phyloP scores from a whole-genome alignment of 2,113 vertebrate species.

The Rhineura floridana region DNA sequence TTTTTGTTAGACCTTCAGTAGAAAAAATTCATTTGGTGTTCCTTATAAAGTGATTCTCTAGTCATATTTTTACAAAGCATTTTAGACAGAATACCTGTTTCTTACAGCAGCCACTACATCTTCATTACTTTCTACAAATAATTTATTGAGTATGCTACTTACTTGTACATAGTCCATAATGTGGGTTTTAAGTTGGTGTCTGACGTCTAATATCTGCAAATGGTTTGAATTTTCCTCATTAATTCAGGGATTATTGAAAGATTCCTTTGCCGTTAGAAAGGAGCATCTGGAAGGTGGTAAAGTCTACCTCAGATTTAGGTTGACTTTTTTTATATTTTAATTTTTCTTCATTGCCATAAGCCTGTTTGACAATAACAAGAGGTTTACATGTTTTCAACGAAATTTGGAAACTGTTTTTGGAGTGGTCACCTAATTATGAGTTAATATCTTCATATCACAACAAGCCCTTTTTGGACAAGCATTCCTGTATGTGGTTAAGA shows the following conservation, averaged over 20 bases:
- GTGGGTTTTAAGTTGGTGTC: background rate
- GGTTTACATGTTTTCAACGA: conserved; percentile 17
- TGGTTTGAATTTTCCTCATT: conserved; percentile 19
- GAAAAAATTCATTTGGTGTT: conserved; percentile 17
- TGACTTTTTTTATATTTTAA: conserved; percentile 59
- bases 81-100: background rate
- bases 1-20: background rate
- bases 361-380: conserved; percentile 60
- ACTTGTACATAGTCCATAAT: conserved; percentile 6
- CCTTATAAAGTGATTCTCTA: conserved; percentile 19
- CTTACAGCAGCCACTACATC: background rate
- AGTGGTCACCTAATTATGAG: conserved; percentile 36
- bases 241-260: conserved; percentile 43
- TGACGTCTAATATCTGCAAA: background rate
- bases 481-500: background rate
- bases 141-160: conserved; percentile 32
- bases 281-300: conserved; percentile 55
- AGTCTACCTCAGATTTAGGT: conserved; percentile 76
- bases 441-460: conserved; percentile 1
- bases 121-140: conserved; percentile 16
- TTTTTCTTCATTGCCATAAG: conserved; percentile 39
- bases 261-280: conserved; percentile 51
- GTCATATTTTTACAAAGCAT: background rate
- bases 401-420: conserved; percentile 21
- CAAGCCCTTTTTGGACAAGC: background rate